Base-by-base conservation (phyloP, 2,113 vertebrate species). In the Hippopotamus amphibius region DNA sequence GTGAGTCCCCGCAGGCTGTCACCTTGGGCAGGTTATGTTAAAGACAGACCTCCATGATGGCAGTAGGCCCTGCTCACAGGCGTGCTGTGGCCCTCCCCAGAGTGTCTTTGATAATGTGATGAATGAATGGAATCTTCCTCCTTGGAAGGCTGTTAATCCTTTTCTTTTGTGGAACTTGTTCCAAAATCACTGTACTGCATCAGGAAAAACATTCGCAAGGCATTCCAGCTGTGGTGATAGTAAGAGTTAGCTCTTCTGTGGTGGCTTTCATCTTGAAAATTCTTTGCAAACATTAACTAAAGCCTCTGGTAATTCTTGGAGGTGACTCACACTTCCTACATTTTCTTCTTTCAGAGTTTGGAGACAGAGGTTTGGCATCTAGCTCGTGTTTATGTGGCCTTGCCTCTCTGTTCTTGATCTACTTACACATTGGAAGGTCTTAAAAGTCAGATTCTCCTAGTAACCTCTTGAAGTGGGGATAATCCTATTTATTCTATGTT, bases 181-280 rank as follows among this genome's bases (percentile, higher is more conserved):
- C 87, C 77, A 80, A 41, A 57, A 69, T 89, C 69, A 43, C 71
- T 89, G 66, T 21, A 77, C 48, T 48, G 2, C 53, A 43, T 83
- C 15, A 16, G 68, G 33, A 74, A 76, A 86, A 82, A 76, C 13
- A 21, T 85, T 53, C 66, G 13, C 50, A 50, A 26, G 55, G 43
- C 43, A 24, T 77, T 71, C 43, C 55, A 65, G 77, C 74, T 85
- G n/a, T 76, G 85, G 24, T 15, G 21, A 33, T 71, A 53, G 50
- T 43, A 90, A 71, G 26, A 48, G 22, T 28, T 33, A n/a, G 37
- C 46, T 41, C 74, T 76, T 86, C 55, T 41, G 5, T 76, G 37
- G 5, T 77, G 68, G 12, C 41, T 93, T 95, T 96, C 76, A 96
- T 90, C 81, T 59, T 26, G 46, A 57, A 69, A 77, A 50, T 50